Evolutionary conservation across 1,140 invertebrate genomes (phyloP).

Genomic region (Cydia pomonella): DNA sequence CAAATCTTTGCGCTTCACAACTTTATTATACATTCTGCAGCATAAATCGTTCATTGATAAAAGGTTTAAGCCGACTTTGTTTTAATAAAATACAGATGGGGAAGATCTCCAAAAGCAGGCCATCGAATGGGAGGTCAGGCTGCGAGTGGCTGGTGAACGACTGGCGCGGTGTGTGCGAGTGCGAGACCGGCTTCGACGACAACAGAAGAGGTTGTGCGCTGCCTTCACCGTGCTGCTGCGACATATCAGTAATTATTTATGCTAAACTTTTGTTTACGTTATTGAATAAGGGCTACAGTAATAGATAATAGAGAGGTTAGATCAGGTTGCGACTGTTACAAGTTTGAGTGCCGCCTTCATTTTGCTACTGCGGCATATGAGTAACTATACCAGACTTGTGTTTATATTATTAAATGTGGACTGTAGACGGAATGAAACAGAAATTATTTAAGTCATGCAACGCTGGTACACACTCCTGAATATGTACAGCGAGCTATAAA

Average conservation of each 20-base stretch:
- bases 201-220: conserved; percentile 69
- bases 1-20: too few relatives aligned
- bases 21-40: too few relatives aligned
- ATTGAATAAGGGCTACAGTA: not conserved
- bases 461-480: too few relatives aligned
- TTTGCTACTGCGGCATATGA: conserved; percentile 60
- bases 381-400: too few relatives aligned
- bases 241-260: conserved; percentile 67
- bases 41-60: too few relatives aligned
- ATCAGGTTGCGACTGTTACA: conserved; percentile 56
- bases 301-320: conserved; percentile 45
- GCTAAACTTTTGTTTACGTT: not conserved
- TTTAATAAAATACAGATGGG: conserved; percentile 47
- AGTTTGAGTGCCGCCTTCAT: too few relatives aligned
- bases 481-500: too few relatives aligned
- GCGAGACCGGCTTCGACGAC: conserved; percentile 61
- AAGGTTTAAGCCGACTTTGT: not conserved
- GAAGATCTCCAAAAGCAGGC: conserved; percentile 57
- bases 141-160: conserved; percentile 57
- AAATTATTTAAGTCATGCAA: too few relatives aligned
- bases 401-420: too few relatives aligned
- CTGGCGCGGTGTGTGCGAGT: conserved; percentile 60
- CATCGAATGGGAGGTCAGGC: conserved; percentile 53
- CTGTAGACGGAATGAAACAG: too few relatives aligned
- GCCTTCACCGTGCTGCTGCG: conserved; percentile 67